Base-by-base conservation (phyloP, 2,797 vertebrate genomes). In the Gouania willdenowi region DNA sequence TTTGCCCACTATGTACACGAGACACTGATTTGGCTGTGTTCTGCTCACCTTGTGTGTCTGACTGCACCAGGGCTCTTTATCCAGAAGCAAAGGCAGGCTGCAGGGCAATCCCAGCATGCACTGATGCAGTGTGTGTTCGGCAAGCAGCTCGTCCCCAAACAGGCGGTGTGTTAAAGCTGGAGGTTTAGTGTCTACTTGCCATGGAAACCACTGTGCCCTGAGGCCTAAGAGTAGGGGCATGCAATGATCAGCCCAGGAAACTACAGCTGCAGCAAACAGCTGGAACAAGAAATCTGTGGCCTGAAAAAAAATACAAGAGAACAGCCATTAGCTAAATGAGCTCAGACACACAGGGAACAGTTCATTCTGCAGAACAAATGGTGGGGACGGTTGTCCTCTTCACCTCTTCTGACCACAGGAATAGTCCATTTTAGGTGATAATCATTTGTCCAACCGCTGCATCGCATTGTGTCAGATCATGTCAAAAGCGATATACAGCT, bases 41-140 rank as follows among this genome's bases (percentile, higher is more conserved):
- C n/a, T 8, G 21, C 68, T 26, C 41, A 95, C 95, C 91, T 96
- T 97, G 50, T 88, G 86, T 9, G 78, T 82, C 34, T 95, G 91
- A 13, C 85, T 77, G 66, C 91, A 92, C 96, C 96, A 99, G 0
- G 93, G 94, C 26, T 98, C 94, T 71, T 94, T 97, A 43, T 80
- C 64, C 40, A 99, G 80, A 6, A 98, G 85, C 26, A 85, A 70
- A 3, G 53, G 75, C 71, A 96, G 78, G 51, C 93, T 93, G 33
- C 57, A 82, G 21, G 92, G 77, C 65, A 97, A 46, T n/a, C 85
- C 88, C 43, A 87, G 79, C 38, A 93, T 43, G 61, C 83, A 82
- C 36, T 83, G 88, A 1, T 87, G 76, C 52, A 92, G 68, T 15
- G 80, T 59, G 21, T 57, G 12, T 5, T 81, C 82, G 1, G 83